Base-by-base conservation (phyloP, 2,888 invertebrate species). In the Cataglyphis altisquamis region DNA sequence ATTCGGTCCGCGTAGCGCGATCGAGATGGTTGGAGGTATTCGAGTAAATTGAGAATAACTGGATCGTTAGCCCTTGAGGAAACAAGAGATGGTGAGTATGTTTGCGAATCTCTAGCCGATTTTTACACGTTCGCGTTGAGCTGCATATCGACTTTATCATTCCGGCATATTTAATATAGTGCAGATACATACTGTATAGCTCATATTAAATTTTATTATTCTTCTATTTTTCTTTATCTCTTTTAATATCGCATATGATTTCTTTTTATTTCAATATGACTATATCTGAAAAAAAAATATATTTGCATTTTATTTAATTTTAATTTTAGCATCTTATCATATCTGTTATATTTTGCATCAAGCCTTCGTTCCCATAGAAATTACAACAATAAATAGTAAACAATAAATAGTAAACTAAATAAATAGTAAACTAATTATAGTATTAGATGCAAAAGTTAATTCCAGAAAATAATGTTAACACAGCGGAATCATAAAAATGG, bases 1-100 rank as follows among this genome's bases (percentile, higher is more conserved):
- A 36, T 75, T n/a, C n/a, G 25, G 55, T 1, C 10, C 18, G 15
- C 66, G 0, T 15, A 29, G 41, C 21, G 18, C 12, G 32, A 72
- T 39, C 36, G 18, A 5, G 36, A 8, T n/a, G 63, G 12, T 52
- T 52, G 36, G 4, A 45, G 32, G 25, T 45, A 18, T 45, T 45
- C 25, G 45, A 70, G 12, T 80, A 80, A 72, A 80, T 48, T 25
- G 36, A 45, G 3, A 18, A n/a, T 60, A 72, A 62, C 45, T 15
- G 36, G 0, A 15, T 32, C 72, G 60, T 78, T 78, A n/a, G 60
- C 4, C 12, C 45, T 9, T 62, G 72, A 78, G 45, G 21, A 78
- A 70, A 67, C 55, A 57, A 36, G 36, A 72, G 25, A 57, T 25
- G n/a, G 29, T 29, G 39, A 41, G 41, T n/a, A 70, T 21, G 10